These are phyloP conservation scores for Galerucella calmariensis DNA, from an alignment of 2,888 invertebrate genomes.

Conservation along the genomic window DNA sequence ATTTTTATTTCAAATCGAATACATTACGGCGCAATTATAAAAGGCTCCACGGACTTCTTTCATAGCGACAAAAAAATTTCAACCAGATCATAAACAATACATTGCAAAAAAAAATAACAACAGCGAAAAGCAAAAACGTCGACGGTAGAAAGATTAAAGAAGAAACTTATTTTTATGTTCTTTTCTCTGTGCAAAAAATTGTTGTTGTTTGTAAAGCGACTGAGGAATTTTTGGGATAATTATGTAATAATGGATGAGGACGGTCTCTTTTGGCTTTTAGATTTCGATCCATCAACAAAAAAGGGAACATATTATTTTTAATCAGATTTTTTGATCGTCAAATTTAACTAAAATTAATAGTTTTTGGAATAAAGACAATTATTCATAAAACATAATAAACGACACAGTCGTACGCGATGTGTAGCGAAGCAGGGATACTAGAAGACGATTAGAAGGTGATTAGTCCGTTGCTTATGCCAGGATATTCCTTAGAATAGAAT, in stretches of 20 bases:
- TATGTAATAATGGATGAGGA: slow-evolving; percentile 25
- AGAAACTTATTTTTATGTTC: slow-evolving; percentile 26
- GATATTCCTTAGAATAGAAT: no score
- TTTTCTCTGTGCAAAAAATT: slow-evolving; percentile 29
- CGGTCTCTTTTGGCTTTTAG: slow-evolving; percentile 2
- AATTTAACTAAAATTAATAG: no score
- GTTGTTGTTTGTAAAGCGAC: slow-evolving; percentile 25
- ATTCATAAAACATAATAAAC: no score
- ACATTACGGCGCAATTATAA: slow-evolving; percentile 58
- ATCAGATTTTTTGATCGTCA: neutral
- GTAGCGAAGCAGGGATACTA: no score
- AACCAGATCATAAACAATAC: slow-evolving; percentile 45
- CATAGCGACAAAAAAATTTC: slow-evolving; percentile 44
- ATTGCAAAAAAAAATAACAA: slow-evolving; percentile 40
- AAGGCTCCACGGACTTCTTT: slow-evolving; percentile 52
- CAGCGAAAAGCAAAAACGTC: slow-evolving; percentile 11
- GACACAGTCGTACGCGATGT: no score
- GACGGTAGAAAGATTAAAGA: slow-evolving; percentile 20
- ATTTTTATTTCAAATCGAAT: slow-evolving; percentile 56
- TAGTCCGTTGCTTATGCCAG: no score
- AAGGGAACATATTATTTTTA: neutral
- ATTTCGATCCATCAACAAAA: neutral
- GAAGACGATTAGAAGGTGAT: no score
- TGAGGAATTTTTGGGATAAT: slow-evolving; percentile 34
- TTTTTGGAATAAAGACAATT: no score